phyloP scores from a whole-genome alignment of 2,113 vertebrate species.

The Gambusia affinis region DNA sequence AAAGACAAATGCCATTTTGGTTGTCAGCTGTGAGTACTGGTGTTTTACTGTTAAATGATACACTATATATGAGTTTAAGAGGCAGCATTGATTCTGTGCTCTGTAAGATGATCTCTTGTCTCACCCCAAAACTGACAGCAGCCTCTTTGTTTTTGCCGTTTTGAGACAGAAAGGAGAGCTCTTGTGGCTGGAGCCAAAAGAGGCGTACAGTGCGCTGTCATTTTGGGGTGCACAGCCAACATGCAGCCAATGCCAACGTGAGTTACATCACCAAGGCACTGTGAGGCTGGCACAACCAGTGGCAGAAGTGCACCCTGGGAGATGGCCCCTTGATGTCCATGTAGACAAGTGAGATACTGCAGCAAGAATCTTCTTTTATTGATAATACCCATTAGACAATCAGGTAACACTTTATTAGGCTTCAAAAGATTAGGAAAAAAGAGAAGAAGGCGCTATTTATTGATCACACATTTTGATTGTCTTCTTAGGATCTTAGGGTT shows the following conservation, averaged over 20 bases:
- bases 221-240: constrained; percentile 64
- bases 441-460: background rate
- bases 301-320: constrained; percentile 66
- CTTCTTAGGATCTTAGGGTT: background rate
- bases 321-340: constrained; percentile 25
- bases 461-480: background rate
- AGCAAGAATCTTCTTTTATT: constrained; percentile 3
- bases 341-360: constrained; percentile 13
- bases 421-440: background rate
- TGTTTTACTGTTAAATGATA: constrained; percentile 48
- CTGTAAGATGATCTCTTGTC: constrained; percentile 57
- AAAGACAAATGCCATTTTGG: background rate
- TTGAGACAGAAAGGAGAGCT: constrained; percentile 62
- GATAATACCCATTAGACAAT: no score
- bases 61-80: constrained; percentile 27
- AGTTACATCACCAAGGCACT: constrained; percentile 70
- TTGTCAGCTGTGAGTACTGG: background rate
- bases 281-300: constrained; percentile 80
- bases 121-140: constrained; percentile 66
- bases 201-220: constrained; percentile 58
- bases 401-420: no score
- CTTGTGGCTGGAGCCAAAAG: constrained; percentile 60
- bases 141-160: constrained; percentile 70
- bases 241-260: constrained; percentile 56
- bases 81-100: constrained; percentile 36